Base-by-base conservation (phyloP, 2,888 invertebrate genomes). In the Hetaerina titia region DNA sequence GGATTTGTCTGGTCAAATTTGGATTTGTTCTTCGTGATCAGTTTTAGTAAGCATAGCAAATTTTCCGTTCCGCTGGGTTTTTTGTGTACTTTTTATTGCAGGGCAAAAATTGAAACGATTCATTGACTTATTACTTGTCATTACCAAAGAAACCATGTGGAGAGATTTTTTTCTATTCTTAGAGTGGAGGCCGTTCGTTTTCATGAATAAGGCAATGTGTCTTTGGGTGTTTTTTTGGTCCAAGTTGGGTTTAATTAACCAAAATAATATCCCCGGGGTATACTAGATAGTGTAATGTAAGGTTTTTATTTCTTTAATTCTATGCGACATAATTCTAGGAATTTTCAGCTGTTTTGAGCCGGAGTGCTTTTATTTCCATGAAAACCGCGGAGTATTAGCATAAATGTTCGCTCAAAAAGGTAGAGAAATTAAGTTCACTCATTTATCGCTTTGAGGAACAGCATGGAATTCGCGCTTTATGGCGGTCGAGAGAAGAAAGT, bases 361-460 rank as follows among this genome's bases (percentile, higher is more conserved):
- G 69, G 13, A n/a, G 15, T 0, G 25, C 81, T 81, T 11, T 31
- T 13, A 81, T 81, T 81, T 31, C 25, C 81, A 81, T 81, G 25
- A 81, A 13, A 31, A 31, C 81, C 69, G 81, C 13, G 31, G 81
- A 81, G 81, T 31, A 81, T 81, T 81, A 31, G 81, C 81, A 81
- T 81, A 31, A 81, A 81, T 81, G 81, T 81, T 25, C 31, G 81
- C 31, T 81, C 81, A 81, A 81, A 81, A 81, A 31, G 69, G 69
- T n/a, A 31, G 81, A 25, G 81, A 81, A 81, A 81, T 81, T 81
- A 31, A 81, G 81, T 81, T 81, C 22, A 31, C 81, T 31, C 69
- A 7, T n/a, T 69, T n/a, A 9, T 69, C 81, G 31, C 81, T 31
- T 81, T 81, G 81, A 81, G 15, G 31, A 81, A 4, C 31, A 11